Evolutionary conservation across 2,888 invertebrate species (phyloP), one percentile per base, ranked within the genome.

Genomic region (Galerucella nymphaeae): DNA sequence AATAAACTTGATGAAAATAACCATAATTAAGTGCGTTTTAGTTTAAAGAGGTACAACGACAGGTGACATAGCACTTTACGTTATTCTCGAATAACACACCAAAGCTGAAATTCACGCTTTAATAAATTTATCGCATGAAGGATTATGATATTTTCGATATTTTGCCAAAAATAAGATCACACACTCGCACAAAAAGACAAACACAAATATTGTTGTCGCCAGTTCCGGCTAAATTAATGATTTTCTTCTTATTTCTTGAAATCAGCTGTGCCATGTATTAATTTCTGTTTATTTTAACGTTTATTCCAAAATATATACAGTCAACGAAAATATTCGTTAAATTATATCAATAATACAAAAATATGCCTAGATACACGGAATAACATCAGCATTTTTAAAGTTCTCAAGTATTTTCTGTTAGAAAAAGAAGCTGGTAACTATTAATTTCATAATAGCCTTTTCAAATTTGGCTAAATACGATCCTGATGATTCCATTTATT

Each of bases 131-230:
- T 53, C n/a, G 73, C 67, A 63, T 71, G 71, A 67, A 68, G 73
- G 73, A 74, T 74, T 71, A 71, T 67, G 70, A 74, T 71, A 71
- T 73, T 67, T 67, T 67, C 67, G 70, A 74, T 74, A 69, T 73
- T 62, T 70, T 18, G 66, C 70, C 68, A 66, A 41, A 66, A 65
- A 61, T 70, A 66, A 61, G 66, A 67, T 67, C 66, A 48, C 66
- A 48, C 30, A 67, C 30, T 30, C 30, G 8, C 30, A 30, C 30
- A 30, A 30, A 30, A 8, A 30, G 30, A 30, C 30, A 30, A 30
- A 30, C 45, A 42, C 20, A 42, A 59, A 67, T 67, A n/a, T n/a
- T n/a, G 66, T 30, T 23, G 30, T 59, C 48, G 5, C n/a, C 48
- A 59, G 55, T 67, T 58, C 59, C 59, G 66, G 59, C 48, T 67